These are phyloP conservation scores for Poliocrania exsul DNA, from an alignment of 2,797 vertebrate genomes.

Conservation along the genomic window DNA sequence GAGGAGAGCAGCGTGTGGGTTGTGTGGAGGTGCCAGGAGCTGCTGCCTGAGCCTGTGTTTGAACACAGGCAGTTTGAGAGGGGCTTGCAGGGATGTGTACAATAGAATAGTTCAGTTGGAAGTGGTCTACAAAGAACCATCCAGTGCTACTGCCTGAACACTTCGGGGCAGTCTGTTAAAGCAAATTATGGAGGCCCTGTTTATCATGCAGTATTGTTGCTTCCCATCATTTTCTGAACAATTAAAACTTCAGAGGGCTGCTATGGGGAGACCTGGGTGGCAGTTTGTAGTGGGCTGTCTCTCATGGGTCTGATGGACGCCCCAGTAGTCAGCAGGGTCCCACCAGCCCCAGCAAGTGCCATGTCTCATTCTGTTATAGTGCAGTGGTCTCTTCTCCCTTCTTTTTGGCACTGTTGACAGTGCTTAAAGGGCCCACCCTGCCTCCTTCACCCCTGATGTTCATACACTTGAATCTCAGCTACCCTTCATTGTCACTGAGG, in stretches of 20 bases:
- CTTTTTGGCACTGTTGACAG: not conserved
- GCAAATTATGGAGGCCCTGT: not conserved
- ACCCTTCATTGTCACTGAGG: not conserved
- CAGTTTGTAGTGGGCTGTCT: rapidly evolving
- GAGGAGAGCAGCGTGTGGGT: not conserved
- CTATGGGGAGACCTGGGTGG: too few relatives aligned
- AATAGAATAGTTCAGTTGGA: not conserved
- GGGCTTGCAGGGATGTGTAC: not conserved
- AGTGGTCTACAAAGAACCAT: not conserved
- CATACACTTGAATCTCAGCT: not conserved
- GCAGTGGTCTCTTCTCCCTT: not conserved
- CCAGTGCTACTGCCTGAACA: not conserved
- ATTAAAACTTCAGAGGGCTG: not conserved
- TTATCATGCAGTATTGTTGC: rapidly evolving
- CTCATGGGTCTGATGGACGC: not conserved
- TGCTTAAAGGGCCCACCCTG: not conserved
- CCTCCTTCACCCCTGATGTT: not conserved
- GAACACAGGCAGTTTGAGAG: not conserved
- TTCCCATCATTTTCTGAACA: not conserved
- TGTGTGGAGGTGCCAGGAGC: not conserved
- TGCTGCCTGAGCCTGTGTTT: rapidly evolving
- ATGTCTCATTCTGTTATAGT: rapidly evolving
- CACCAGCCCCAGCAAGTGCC: not conserved
- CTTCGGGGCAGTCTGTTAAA: not conserved
- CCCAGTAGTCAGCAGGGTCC: not conserved